Evolutionary conservation across 2,888 invertebrate genomes (phyloP).

Genomic region (Chrysolina haemoptera): DNA sequence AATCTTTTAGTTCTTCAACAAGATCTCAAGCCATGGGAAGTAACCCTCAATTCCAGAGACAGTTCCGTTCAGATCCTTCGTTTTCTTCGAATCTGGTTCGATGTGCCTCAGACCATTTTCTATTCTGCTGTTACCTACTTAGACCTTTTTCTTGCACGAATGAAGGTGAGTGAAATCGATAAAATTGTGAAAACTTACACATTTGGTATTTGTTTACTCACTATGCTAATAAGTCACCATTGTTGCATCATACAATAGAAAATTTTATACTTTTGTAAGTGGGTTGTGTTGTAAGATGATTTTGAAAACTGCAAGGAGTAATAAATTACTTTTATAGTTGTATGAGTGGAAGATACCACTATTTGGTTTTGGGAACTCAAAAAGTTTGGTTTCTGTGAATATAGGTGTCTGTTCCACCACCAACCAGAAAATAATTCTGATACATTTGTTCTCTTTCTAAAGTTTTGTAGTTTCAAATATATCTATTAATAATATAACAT

Average conservation of each 20-base stretch:
- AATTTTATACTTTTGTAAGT: background rate
- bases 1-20: slow-evolving; percentile 58
- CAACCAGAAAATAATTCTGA: too few relatives aligned
- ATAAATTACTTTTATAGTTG: background rate
- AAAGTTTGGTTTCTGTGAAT: too few relatives aligned
- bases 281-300: background rate
- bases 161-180: slow-evolving; percentile 75
- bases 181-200: background rate
- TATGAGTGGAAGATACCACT: too few relatives aligned
- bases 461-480: too few relatives aligned
- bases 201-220: slow-evolving; percentile 2
- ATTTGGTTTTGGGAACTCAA: too few relatives aligned
- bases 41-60: slow-evolving; percentile 83
- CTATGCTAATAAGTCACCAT: slow-evolving; percentile 17
- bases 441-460: too few relatives aligned
- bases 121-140: slow-evolving; percentile 85
- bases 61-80: slow-evolving; percentile 86
- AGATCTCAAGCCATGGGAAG: slow-evolving; percentile 73
- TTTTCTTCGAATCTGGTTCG: slow-evolving; percentile 89
- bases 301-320: background rate
- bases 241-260: slow-evolving; percentile 20
- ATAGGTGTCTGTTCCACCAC: too few relatives aligned
- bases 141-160: slow-evolving; percentile 82
- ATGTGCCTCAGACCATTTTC: slow-evolving; percentile 84
- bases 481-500: too few relatives aligned